A percentile compares a stretch with the other conserved stretches of the same genome.
Conservation (phyloP, 2,888 invertebrate species). For the Conomelus anceps region DNA sequence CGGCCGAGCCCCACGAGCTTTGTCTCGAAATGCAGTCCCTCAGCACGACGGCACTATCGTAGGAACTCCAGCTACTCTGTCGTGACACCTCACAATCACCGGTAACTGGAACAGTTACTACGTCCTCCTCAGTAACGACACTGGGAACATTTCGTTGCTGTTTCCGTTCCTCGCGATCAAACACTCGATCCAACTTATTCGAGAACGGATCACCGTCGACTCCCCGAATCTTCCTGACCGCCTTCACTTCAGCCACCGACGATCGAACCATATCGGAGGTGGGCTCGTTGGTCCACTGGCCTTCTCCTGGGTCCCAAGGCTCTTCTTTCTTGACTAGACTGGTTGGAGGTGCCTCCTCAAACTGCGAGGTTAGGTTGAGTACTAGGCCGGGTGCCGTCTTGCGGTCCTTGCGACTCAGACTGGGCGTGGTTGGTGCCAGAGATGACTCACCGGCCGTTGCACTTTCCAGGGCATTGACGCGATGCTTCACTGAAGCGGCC, state of each 20-base stretch:
- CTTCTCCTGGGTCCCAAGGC: slow-evolving; percentile 52
- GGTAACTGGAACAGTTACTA: background rate
- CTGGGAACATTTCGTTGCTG: slow-evolving; percentile 20
- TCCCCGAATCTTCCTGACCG: slow-evolving; percentile 39
- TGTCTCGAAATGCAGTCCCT: slow-evolving; percentile 55
- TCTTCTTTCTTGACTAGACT: slow-evolving; percentile 48
- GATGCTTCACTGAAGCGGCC: slow-evolving; percentile 47
- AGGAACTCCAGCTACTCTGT: slow-evolving; percentile 71
- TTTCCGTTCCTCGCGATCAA: slow-evolving; percentile 57
- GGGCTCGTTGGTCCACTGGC: background rate
- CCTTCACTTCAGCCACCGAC: slow-evolving; percentile 32
- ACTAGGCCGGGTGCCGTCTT: slow-evolving; percentile 45
- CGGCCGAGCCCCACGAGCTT: slow-evolving; percentile 77
- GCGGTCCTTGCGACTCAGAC: slow-evolving; percentile 28
- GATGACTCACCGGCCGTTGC: slow-evolving; percentile 39
- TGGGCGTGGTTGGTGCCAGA: slow-evolving; percentile 6
- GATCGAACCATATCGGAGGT: background rate
- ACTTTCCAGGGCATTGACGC: slow-evolving; percentile 65
- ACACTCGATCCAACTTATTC: slow-evolving; percentile 61
- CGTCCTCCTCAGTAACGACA: slow-evolving; percentile 20
- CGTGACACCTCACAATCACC: slow-evolving; percentile 45
- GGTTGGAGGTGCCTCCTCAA: slow-evolving; percentile 43
- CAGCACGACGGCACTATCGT: slow-evolving; percentile 60
- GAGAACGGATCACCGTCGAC: slow-evolving; percentile 59
- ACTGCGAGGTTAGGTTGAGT: slow-evolving; percentile 50